A percentile compares a stretch with the other conserved stretches of the same genome.
Conservation (phyloP, 2,888 invertebrate species). For the Trilocha varians region DNA sequence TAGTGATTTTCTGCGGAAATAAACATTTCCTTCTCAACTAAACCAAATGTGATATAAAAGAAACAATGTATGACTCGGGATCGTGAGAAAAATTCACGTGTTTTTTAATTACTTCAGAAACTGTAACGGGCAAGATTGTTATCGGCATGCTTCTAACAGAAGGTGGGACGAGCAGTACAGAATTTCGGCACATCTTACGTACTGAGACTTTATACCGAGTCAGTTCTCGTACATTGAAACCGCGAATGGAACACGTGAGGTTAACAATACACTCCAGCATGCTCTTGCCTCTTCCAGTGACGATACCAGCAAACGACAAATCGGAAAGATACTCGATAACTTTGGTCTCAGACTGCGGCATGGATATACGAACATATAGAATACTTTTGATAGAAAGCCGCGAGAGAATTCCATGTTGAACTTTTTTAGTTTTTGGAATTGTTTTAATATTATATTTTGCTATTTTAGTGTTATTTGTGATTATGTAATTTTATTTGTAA, state of each 20-base stretch:
- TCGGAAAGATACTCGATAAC: slow-evolving; percentile 48
- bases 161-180: slow-evolving; percentile 49
- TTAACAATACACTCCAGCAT: slow-evolving; percentile 40
- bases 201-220: slow-evolving; percentile 37
- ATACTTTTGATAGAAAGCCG: slow-evolving; percentile 36
- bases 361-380: slow-evolving; percentile 59
- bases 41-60: too few species aligned
- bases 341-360: slow-evolving; percentile 56
- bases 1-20: too few species aligned
- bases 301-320: slow-evolving; percentile 34
- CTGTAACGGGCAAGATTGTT: slow-evolving; percentile 48
- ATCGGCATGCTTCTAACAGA: slow-evolving; percentile 48
- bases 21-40: too few species aligned
- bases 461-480: neutral
- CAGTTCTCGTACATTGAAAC: slow-evolving; percentile 35
- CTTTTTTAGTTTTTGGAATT: neutral
- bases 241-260: slow-evolving; percentile 35
- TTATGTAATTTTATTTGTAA: too few species aligned
- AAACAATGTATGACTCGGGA: neutral
- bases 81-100: neutral
- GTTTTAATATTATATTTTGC: neutral
- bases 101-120: slow-evolving; percentile 31
- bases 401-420: neutral
- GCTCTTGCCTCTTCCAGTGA: slow-evolving; percentile 38
- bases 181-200: slow-evolving; percentile 47